Evolutionary conservation across 35 echinoderm and acorn worm genomes (phyloP).

Genomic region (Strongylocentrotus purpuratus): DNA sequence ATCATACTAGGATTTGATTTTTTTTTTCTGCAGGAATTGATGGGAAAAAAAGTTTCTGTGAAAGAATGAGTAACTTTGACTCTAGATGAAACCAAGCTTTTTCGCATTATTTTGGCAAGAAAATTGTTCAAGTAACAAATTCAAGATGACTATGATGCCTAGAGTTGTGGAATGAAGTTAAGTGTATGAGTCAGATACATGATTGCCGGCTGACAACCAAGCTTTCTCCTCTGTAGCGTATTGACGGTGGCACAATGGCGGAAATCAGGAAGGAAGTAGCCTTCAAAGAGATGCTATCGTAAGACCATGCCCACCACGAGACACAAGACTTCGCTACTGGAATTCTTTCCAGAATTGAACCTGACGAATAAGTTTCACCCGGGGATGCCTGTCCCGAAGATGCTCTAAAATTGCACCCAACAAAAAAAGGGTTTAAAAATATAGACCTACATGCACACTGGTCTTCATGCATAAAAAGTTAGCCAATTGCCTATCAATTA

Average conservation of each 20-base stretch:
- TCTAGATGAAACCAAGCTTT: not conserved
- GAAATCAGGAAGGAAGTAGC: conserved; percentile 1
- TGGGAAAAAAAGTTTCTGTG: no score
- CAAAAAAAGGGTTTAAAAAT: no score
- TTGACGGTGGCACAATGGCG: conserved; percentile 14
- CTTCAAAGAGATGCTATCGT: not conserved
- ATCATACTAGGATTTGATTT: no score
- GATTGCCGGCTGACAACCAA: not conserved
- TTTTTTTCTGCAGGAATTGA: no score
- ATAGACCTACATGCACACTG: no score
- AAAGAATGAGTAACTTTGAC: not conserved
- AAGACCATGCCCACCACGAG: not conserved
- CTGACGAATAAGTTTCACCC: not conserved
- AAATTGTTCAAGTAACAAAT: not conserved
- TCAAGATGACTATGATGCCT: not conserved
- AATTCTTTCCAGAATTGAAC: not conserved
- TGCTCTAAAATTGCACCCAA: no score
- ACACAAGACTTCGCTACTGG: not conserved
- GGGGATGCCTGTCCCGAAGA: not conserved
- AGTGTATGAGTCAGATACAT: conserved; percentile 3
- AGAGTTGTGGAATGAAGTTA: not conserved
- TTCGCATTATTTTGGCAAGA: not conserved
- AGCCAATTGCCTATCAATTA: no score
- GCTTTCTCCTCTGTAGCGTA: not conserved
- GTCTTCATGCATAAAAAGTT: no score